Evolutionary conservation across 1,140 invertebrate genomes (phyloP), one percentile per base, ranked within the genome.

Genomic region (Nixonia krombeini): DNA sequence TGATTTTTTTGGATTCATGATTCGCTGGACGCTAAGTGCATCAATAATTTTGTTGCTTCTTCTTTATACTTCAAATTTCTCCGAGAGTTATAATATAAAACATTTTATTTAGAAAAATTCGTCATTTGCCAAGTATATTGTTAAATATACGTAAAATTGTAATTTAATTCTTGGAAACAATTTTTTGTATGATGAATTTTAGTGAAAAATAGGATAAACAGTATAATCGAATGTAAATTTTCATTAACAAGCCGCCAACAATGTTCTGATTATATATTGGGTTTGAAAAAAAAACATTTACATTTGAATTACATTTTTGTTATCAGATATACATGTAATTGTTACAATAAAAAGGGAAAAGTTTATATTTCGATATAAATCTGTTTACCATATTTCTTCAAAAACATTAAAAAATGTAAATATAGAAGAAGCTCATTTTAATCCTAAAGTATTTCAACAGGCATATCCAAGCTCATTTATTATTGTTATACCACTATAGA

Each of bases 381-480:
- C 63, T 50, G 73, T 71, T 64, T 61, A 73, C 49, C 49, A 26
- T 55, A 38, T 23, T 71, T 57, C 38, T 44, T 72, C 62, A 64
- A 70, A 42, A 77, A 66, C 71, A 63, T 78, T 76, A 67, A 71
- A 70, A 68, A 65, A 73, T 75, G 72, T 79, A 81, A 66, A 77
- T 80, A 76, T 72, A 70, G 74, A 51, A 73, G 57, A 74, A 46
- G 57, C 51, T 72, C 56, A 72, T 38, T 72, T 59, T 73, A 75
- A 64, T 72, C 65, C 64, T 72, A 55, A 73, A 78, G 63, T 77
- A 80, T 79, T 78, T 78, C 71, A 61, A 73, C 75, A 73, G 70
- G 61, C 61, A 77, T 80, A 80, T 75, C 76, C 71, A 73, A 74
- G 73, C 70, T 78, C 74, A 74, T 80, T 78, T 73, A 77, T 79